Conservation (phyloP, 2,797 vertebrate species). For the Pelochelys cantorii region DNA sequence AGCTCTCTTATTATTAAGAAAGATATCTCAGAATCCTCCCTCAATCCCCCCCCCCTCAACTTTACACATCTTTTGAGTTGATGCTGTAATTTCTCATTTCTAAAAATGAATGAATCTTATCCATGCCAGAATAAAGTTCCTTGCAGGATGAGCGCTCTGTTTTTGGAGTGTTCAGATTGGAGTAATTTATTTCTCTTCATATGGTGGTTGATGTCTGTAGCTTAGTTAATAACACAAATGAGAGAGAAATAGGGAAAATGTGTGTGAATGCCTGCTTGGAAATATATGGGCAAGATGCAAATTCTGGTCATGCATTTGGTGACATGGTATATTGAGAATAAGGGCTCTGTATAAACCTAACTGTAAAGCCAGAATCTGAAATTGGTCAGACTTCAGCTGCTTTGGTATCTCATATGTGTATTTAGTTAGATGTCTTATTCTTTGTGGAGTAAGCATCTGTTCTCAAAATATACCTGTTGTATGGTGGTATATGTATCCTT, state of each 20-base stretch:
- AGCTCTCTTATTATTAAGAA: neutral
- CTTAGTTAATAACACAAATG: neutral
- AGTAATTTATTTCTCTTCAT: neutral
- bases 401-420: neutral
- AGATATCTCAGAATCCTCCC: neutral
- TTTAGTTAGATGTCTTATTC: conserved; percentile 36
- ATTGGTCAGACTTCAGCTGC: neutral
- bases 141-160: neutral
- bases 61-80: neutral
- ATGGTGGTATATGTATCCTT: neutral
- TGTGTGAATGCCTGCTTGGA: neutral
- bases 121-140: neutral
- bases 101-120: neutral
- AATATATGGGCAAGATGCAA: neutral
- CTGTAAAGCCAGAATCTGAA: neutral
- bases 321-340: neutral
- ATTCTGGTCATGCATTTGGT: neutral
- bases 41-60: neutral
- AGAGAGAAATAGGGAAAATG: neutral
- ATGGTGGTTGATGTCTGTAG: neutral
- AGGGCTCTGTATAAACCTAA: neutral
- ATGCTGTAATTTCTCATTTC: neutral
- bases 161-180: conserved; percentile 2
- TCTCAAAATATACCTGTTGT: conserved; percentile 25
- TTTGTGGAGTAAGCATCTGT: conserved; percentile 35